Percentiles rank a stretch among this genome's conserved stretches.
Conservation (phyloP, 2,888 invertebrate genomes). For the Serrognathus titanus region DNA sequence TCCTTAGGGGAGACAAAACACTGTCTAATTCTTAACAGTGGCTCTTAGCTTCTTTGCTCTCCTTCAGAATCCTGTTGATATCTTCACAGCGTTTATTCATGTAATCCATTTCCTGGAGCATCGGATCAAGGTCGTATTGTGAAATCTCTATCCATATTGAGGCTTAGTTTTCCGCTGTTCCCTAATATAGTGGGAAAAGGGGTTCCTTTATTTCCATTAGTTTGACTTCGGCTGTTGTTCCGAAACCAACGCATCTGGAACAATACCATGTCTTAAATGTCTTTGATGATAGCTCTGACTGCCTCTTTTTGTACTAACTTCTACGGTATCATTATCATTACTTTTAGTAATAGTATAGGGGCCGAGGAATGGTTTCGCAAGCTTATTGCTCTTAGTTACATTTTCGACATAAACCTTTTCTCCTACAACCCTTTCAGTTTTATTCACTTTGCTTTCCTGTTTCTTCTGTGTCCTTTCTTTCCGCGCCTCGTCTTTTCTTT, state of each 20-base stretch:
- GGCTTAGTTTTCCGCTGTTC: background rate
- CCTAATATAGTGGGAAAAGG: background rate
- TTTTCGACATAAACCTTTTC: background rate
- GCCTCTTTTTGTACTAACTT: background rate
- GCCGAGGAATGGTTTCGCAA: background rate
- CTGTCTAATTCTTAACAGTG: background rate
- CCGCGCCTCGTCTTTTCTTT: background rate
- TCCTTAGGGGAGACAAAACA: background rate
- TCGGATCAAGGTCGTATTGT: background rate
- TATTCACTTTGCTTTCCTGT: background rate
- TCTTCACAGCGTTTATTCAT: background rate
- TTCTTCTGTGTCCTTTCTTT: background rate
- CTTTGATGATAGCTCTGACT: background rate
- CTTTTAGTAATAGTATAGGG: background rate
- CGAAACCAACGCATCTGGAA: background rate
- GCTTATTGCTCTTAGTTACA: background rate
- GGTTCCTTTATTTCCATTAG: background rate
- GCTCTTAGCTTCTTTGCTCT: background rate
- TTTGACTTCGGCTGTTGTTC: background rate
- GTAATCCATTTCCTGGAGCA: background rate
- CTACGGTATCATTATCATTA: background rate
- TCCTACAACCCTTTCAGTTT: background rate
- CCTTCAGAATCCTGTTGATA: background rate
- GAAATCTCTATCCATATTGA: background rate
- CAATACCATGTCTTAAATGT: constrained; percentile 1